A percentile compares a stretch with the other conserved stretches of the same genome.
Evolutionary conservation across 2,888 invertebrate species (phyloP).

Genomic region (Sympetrum striolatum): DNA sequence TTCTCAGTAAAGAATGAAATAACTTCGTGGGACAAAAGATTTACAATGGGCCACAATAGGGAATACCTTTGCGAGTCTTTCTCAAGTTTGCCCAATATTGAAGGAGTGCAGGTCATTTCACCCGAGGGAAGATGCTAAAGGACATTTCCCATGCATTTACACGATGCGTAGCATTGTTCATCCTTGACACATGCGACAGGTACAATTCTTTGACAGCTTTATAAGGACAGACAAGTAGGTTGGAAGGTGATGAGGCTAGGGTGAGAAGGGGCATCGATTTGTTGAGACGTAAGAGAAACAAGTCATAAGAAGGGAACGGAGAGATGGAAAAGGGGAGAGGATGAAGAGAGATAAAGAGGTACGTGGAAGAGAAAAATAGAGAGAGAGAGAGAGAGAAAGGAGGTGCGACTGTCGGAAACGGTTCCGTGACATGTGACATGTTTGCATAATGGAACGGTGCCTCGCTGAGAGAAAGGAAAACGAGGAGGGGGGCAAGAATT

Average conservation of each 20-base stretch:
- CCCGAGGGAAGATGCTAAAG: no score
- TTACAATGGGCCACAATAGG: no score
- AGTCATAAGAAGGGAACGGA: background rate
- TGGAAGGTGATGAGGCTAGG: background rate
- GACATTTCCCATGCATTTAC: background rate
- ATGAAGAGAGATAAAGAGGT: no score
- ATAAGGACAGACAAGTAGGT: background rate
- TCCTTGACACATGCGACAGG: constrained; percentile 4
- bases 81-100: no score
- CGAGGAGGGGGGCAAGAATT: background rate
- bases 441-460: background rate
- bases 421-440: background rate
- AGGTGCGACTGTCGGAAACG: background rate
- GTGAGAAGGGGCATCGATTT: background rate
- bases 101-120: no score
- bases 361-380: background rate
- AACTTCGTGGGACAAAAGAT: no score
- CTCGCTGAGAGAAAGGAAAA: background rate
- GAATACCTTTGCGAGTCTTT: no score
- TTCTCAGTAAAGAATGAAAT: no score
- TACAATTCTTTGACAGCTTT: constrained; percentile 17
- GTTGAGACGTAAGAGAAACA: background rate
- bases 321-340: background rate
- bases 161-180: background rate
- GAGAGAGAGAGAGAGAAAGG: background rate